These are phyloP conservation scores for Helicoverpa armigera DNA, from an alignment of 1,140 invertebrate genomes.

Conservation along the genomic window DNA sequence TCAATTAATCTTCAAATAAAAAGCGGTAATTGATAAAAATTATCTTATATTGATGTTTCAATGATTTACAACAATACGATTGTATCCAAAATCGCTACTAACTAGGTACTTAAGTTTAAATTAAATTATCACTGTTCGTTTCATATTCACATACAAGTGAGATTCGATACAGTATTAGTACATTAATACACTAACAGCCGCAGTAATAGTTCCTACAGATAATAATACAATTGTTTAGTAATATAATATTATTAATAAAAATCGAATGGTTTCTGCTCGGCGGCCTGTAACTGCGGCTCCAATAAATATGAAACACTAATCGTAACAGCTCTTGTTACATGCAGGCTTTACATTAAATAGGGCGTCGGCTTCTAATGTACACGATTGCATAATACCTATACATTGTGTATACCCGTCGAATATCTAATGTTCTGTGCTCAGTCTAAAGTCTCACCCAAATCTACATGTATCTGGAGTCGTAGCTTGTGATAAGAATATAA, in stretches of 20 bases:
- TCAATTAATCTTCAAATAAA: constrained; percentile 28
- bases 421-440: constrained; percentile 55
- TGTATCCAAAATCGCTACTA: constrained; percentile 74
- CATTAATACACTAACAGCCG: constrained; percentile 39
- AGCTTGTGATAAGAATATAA: constrained; percentile 43
- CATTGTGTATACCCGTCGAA: constrained; percentile 47
- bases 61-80: constrained; percentile 76
- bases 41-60: constrained; percentile 73
- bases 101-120: constrained; percentile 67
- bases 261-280: constrained; percentile 27
- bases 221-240: constrained; percentile 44
- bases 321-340: constrained; percentile 25
- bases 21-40: constrained; percentile 62
- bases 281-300: constrained; percentile 25
- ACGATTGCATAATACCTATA: constrained; percentile 33
- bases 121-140: constrained; percentile 64
- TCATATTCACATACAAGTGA: constrained; percentile 48
- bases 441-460: constrained; percentile 60
- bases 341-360: constrained; percentile 37
- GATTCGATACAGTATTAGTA: constrained; percentile 56
- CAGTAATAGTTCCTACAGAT: constrained; percentile 43
- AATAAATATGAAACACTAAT: constrained; percentile 48
- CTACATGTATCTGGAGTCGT: constrained; percentile 21
- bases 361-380: constrained; percentile 51
- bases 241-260: constrained; percentile 44